Evolutionary conservation across 2,888 invertebrate species (phyloP).

Genomic region (Chesias legatella): DNA sequence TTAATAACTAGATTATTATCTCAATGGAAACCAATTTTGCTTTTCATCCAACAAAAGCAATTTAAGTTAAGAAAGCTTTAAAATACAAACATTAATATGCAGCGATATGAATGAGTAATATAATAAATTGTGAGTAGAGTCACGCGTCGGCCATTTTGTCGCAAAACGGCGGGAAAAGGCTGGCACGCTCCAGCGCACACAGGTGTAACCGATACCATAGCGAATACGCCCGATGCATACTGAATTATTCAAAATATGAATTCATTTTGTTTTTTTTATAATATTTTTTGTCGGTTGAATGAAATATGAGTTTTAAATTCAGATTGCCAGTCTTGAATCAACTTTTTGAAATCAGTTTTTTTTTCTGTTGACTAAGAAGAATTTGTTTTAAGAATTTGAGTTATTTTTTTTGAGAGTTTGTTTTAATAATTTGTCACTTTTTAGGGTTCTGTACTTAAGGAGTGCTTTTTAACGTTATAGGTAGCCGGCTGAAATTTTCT

Average conservation of each 20-base stretch:
- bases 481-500: too few species aligned
- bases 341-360: neutral
- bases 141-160: slow-evolving; percentile 74
- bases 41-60: too few species aligned
- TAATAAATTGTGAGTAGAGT: slow-evolving; percentile 44
- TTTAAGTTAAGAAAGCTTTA: slow-evolving; percentile 1
- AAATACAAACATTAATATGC: slow-evolving; percentile 23
- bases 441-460: too few species aligned
- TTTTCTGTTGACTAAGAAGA: too few species aligned
- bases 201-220: slow-evolving; percentile 56
- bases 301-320: slow-evolving; percentile 3
- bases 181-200: slow-evolving; percentile 50
- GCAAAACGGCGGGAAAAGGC: slow-evolving; percentile 62
- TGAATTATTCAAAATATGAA: slow-evolving; percentile 36
- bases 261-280: slow-evolving; percentile 23
- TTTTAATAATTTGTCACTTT: too few species aligned
- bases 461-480: too few species aligned
- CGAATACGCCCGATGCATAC: slow-evolving; percentile 32
- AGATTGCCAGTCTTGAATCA: neutral
- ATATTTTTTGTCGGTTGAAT: slow-evolving; percentile 6
- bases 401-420: too few species aligned
- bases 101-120: slow-evolving; percentile 44
- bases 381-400: too few species aligned
- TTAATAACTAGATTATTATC: too few species aligned
- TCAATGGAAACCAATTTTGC: too few species aligned